Percentiles rank a stretch among this genome's conserved stretches.
These are phyloP conservation scores for Anneissia japonica DNA, from an alignment of 35 echinoderm and acorn worm genomes.

Conservation along the genomic window DNA sequence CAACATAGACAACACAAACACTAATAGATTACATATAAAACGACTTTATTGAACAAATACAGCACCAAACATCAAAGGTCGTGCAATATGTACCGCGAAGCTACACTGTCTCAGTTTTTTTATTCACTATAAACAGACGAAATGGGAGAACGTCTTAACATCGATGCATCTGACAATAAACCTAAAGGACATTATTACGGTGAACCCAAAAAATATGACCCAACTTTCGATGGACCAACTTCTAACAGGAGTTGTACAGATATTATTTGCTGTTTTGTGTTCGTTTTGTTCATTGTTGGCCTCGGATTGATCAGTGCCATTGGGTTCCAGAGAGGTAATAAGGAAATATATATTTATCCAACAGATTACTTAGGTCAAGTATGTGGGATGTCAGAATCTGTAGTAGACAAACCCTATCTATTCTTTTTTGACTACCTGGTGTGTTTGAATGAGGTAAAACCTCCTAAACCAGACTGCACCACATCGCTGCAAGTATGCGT, in stretches of 20 bases:
- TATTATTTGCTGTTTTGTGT: constrained; percentile 82
- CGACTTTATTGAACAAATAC: too few relatives aligned
- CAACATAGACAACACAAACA: too few relatives aligned
- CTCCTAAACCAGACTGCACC: constrained; percentile 49
- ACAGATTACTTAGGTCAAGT: constrained; percentile 64
- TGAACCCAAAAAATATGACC: constrained; percentile 57
- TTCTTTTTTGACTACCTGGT: constrained; percentile 89
- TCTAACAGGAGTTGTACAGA: constrained; percentile 86
- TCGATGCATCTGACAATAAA: constrained; percentile 14
- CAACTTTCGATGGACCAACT: constrained; percentile 68
- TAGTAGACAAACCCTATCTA: constrained; percentile 38
- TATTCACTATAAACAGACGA: too few relatives aligned
- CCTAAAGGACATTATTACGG: constrained; percentile 53
- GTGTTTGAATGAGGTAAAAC: constrained; percentile 29
- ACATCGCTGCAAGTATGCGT: constrained; percentile 61
- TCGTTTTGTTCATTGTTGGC: constrained; percentile 55
- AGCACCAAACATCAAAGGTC: too few relatives aligned
- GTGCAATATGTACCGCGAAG: too few relatives aligned
- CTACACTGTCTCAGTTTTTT: too few relatives aligned
- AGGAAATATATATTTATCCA: constrained; percentile 60
- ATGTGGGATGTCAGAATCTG: constrained; percentile 39
- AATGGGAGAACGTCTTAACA: background rate
- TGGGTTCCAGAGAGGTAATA: constrained; percentile 64
- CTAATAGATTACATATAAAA: too few relatives aligned
- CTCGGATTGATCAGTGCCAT: constrained; percentile 54